Evolutionary conservation across 2,797 vertebrate genomes (phyloP).

Genomic region (Epinephelus malabaricus): DNA sequence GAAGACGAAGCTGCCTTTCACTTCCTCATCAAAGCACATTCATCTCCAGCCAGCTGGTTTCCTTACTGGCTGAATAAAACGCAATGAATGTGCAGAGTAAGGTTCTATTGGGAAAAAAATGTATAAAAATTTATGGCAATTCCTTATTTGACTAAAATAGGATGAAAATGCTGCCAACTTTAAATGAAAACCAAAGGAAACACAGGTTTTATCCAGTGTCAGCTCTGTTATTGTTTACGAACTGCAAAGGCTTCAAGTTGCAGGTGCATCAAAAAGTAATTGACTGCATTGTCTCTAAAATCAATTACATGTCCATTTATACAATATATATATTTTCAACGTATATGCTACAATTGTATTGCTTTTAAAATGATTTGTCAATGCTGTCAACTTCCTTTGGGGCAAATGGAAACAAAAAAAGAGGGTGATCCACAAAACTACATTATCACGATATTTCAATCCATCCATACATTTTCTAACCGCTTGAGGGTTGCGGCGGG

Average conservation of each 20-base stretch:
- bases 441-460: too few relatives aligned
- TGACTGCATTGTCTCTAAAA: neutral
- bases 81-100: neutral
- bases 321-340: too few relatives aligned
- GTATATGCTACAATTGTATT: neutral
- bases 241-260: neutral
- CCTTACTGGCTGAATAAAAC: neutral
- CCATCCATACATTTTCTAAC: too few relatives aligned
- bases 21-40: constrained; percentile 31
- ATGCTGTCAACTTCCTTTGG: neutral
- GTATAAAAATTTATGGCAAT: neutral
- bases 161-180: neutral
- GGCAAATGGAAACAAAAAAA: neutral
- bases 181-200: neutral
- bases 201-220: neutral
- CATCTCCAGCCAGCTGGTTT: constrained; percentile 23
- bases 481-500: too few relatives aligned
- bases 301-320: neutral
- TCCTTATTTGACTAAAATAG: neutral
- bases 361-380: neutral
- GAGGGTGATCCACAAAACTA: too few relatives aligned
- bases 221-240: neutral
- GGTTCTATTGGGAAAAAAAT: neutral
- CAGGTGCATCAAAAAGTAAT: neutral
- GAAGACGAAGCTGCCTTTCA: neutral